Conservation (phyloP, 2,888 invertebrate species). For the Andrena marginata region DNA sequence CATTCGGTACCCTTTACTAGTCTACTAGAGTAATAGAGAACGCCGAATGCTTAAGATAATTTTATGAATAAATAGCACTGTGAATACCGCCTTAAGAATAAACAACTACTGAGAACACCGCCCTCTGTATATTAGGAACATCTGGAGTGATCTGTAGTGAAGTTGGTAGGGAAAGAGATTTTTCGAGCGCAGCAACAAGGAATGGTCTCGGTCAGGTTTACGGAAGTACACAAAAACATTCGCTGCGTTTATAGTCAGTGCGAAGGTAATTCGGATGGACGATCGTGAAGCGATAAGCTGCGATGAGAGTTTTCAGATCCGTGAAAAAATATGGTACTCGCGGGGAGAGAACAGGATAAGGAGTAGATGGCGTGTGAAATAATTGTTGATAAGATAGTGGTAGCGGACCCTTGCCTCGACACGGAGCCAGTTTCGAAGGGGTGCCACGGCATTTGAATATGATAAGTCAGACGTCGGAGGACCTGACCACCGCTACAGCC, state of each 20-base stretch:
- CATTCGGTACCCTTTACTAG: too few relatives aligned
- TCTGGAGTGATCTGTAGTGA: too few relatives aligned
- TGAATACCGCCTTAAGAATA: too few relatives aligned
- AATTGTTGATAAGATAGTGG: conserved; percentile 47
- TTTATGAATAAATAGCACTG: too few relatives aligned
- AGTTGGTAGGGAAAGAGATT: too few relatives aligned
- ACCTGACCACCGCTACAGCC: conserved; percentile 42
- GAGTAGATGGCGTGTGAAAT: conserved; percentile 61
- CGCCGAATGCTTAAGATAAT: too few relatives aligned
- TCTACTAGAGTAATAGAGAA: too few relatives aligned
- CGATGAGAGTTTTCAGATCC: conserved; percentile 1
- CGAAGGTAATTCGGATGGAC: conserved; percentile 14
- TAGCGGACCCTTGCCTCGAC: conserved; percentile 27
- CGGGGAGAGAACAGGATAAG: conserved; percentile 28
- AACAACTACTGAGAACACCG: too few relatives aligned
- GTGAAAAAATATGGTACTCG: conserved; percentile 13
- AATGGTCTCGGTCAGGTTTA: too few relatives aligned
- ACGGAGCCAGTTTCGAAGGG: conserved; percentile 32
- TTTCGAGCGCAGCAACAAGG: too few relatives aligned
- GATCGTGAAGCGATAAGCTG: not conserved
- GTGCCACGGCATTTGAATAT: conserved; percentile 47
- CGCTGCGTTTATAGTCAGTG: conserved; percentile 10
- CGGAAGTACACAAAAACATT: conserved; percentile 25
- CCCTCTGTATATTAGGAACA: too few relatives aligned
- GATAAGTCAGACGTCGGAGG: conserved; percentile 61